Evolutionary conservation across 2,888 invertebrate genomes (phyloP), one percentile per base, ranked within the genome.

Genomic region (Drosophila borealis): DNA sequence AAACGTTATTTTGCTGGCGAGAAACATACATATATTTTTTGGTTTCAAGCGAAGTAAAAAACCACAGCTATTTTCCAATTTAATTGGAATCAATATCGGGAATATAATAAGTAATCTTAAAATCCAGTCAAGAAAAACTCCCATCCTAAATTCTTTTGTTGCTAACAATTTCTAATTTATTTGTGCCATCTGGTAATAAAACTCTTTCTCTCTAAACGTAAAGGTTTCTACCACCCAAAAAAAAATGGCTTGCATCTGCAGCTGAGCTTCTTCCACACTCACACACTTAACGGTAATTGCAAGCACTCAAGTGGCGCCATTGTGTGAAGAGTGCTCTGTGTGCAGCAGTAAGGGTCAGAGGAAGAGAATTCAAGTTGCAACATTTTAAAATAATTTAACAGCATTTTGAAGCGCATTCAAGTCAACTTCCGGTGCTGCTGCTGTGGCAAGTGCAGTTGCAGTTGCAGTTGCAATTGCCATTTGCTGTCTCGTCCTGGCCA

Each of bases 321-420:
- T 84, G 89, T 80, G 56, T 75, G 65, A 70, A 57, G 53, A 37
- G 50, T 36, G 46, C 67, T 55, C 21, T 10, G 29, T 41, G 57
- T 36, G 41, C 2, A 8, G 21, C 33, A 39, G 56, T 44, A 63
- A 45, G 65, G 64, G 57, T 19, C 39, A 42, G 14, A 36, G 46
- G 44, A 39, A 45, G 21, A 25, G 39, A 46, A 57, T 67, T 65
- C 65, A 66, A 77, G 68, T 67, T 76, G 81, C 73, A 88, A 80
- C 85, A 68, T 89, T 86, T 86, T 88, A 88, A 86, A 86, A 86
- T 86, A 86, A 86, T 86, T 86, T 88, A 89, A 86, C 86, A 89
- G 89, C 89, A 82, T 88, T 83, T 86, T 78, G 89, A 85, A 86
- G 76, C 86, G 89, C 85, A 85, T 85, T 85, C 78, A 88, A 89